Conservation (phyloP, 2,797 vertebrate genomes). For the Notoglanidium macrostoma region DNA sequence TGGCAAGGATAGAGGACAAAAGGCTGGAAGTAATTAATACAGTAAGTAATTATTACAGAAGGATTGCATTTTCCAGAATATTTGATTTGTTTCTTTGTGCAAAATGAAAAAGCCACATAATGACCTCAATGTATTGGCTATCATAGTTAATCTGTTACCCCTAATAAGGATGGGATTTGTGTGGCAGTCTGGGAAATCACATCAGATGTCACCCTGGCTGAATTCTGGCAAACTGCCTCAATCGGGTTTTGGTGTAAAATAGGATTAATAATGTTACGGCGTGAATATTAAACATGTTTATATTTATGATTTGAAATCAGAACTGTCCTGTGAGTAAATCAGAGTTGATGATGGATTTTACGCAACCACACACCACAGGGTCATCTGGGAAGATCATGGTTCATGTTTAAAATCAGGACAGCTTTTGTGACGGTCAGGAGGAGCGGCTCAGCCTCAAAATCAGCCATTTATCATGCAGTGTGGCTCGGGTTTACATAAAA, state of each 20-base stretch:
- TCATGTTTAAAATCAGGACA: neutral
- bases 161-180: conserved; percentile 2
- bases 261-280: neutral
- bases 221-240: neutral
- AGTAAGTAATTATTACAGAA: no score
- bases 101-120: neutral
- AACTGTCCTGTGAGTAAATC: neutral
- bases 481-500: neutral
- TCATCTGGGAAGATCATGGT: neutral
- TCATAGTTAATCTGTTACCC: neutral
- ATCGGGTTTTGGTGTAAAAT: neutral
- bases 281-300: neutral
- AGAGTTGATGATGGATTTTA: neutral
- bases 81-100: neutral
- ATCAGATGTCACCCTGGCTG: neutral
- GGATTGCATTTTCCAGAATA: neutral
- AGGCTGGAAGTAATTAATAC: neutral
- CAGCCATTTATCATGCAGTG: neutral
- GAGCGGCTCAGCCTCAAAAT: neutral
- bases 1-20: neutral
- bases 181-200: conserved; percentile 1
- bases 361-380: no score
- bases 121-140: neutral
- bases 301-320: neutral
- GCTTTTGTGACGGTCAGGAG: neutral